Base-by-base conservation (phyloP, 2,797 vertebrate species). In the Brotogeris chrysoptera region DNA sequence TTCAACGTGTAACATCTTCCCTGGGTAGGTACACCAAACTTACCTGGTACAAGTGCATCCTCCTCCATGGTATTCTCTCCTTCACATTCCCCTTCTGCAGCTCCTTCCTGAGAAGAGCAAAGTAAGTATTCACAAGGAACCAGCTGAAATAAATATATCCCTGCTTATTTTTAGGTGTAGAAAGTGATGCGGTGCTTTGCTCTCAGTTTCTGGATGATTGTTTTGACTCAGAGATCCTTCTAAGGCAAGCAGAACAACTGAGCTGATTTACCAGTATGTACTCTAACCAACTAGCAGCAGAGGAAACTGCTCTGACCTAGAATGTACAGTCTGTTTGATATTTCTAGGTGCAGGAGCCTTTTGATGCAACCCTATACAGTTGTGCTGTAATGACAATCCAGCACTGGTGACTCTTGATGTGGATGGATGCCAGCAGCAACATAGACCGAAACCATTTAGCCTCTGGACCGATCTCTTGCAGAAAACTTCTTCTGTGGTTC, bases 11-110 rank as follows among this genome's bases (percentile, higher is more conserved):
- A 30, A 70, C 28, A 63, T 24, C 24, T 46, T 52, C 53, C n/a
- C 10, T 30, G 23, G 23, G 17, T 34, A 39, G 55, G n/a, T 57
- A 34, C 28, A 39, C 17, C 24, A 32, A 44, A 18, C 16, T 34
- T 21, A 28, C 10, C 41, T 70, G 65, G 36, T 49, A 57, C 32
- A 63, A 43, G 25, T 28, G 65, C 32, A 43, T 28, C 18, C 11
- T 59, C 38, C n/a, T 41, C 47, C 10, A 8, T 3, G 16, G 50
- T 5, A 2, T 4, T 1, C 10, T n/a, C 21, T 32, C 36, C 59
- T 72, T 49, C 59, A 9, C 13, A 6, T 23, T 60, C 24, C 17
- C 17, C 66, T 47, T 52, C 21, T 30, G 46, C 25, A 46, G 12
- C 27, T 41, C 17, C 25, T 63, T 49, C 21, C 14, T 36, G 27